A percentile compares a stretch with the other conserved stretches of the same genome.
Conservation (phyloP, 2,888 invertebrate species). For the Leptarthrus brevirostris region DNA sequence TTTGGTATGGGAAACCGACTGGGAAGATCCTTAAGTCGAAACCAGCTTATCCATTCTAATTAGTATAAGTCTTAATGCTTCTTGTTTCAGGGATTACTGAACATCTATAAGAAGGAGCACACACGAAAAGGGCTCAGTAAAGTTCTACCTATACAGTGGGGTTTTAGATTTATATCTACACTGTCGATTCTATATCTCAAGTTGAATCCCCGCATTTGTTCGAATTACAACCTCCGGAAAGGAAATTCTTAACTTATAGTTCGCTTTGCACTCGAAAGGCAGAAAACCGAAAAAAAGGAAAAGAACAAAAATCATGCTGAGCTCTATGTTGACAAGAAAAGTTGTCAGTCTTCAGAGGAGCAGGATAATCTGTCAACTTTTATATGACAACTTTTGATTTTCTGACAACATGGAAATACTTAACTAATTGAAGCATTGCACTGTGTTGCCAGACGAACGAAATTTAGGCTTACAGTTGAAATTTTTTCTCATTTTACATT, state of each 20-base stretch:
- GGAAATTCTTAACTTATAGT: slow-evolving; percentile 38
- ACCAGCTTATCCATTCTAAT: slow-evolving; percentile 58
- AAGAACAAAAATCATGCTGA: slow-evolving; percentile 22
- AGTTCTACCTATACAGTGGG: background rate
- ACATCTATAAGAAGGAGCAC: slow-evolving; percentile 49
- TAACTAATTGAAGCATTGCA: slow-evolving; percentile 25
- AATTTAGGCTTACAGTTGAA: slow-evolving; percentile 7
- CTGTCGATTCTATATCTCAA: slow-evolving; percentile 35
- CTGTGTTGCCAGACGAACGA: background rate
- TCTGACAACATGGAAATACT: slow-evolving; percentile 14
- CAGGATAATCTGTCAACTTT: slow-evolving; percentile 37
- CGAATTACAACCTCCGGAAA: slow-evolving; percentile 29
- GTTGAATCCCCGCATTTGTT: slow-evolving; percentile 26
- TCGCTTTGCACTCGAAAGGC: slow-evolving; percentile 7
- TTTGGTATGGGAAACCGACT: background rate
- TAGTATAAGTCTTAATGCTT: slow-evolving; percentile 56
- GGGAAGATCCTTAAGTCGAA: slow-evolving; percentile 55
- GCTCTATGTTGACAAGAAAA: slow-evolving; percentile 17
- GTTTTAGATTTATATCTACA: slow-evolving; percentile 31
- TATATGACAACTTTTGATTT: slow-evolving; percentile 18
- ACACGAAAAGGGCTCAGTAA: slow-evolving; percentile 12
- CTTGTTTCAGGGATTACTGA: slow-evolving; percentile 54
- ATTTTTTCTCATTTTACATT: slow-evolving; percentile 30
- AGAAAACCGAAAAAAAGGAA: background rate
- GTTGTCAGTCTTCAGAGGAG: slow-evolving; percentile 27